phyloP scores from a whole-genome alignment of 2,888 invertebrate genomes.

The Euspilapteryx auroguttella region DNA sequence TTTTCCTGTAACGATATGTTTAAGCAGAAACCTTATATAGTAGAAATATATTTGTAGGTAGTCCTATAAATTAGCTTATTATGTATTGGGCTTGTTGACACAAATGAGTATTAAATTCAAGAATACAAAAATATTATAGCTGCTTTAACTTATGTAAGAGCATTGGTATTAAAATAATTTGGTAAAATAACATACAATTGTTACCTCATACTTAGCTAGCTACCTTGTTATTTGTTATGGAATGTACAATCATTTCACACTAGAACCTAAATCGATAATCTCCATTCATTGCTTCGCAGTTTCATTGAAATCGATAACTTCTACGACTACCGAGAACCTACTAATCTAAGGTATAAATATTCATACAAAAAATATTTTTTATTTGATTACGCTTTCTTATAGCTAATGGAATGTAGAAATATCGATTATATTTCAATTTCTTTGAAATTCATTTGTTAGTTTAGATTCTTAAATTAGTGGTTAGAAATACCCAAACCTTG shows the following conservation, averaged over 20 bases:
- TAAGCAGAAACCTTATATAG: no score
- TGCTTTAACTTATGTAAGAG: constrained; percentile 24
- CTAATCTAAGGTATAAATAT: no score
- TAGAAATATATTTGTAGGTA: no score
- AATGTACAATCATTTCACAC: constrained; percentile 23
- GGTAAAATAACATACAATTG: constrained; percentile 41
- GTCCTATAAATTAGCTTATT: no score
- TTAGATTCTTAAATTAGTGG: constrained; percentile 42
- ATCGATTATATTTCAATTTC: constrained; percentile 16
- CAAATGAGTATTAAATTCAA: constrained; percentile 3
- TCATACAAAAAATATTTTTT: constrained; percentile 13
- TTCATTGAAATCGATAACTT: no score
- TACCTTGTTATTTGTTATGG: constrained; percentile 46
- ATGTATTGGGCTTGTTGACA: constrained; percentile 1
- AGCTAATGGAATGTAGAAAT: constrained; percentile 44
- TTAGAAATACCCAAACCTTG: constrained; percentile 50
- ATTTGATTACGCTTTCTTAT: constrained; percentile 38
- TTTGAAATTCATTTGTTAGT: constrained; percentile 30
- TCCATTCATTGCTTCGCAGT: constrained; percentile 16
- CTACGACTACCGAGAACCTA: no score
- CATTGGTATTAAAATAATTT: constrained; percentile 57
- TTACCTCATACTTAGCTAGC: constrained; percentile 42
- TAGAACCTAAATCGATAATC: constrained; percentile 25
- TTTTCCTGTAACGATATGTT: no score
- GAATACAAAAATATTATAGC: background rate